phyloP scores from a whole-genome alignment of 2,113 vertebrate species.

The Canis aureus region DNA sequence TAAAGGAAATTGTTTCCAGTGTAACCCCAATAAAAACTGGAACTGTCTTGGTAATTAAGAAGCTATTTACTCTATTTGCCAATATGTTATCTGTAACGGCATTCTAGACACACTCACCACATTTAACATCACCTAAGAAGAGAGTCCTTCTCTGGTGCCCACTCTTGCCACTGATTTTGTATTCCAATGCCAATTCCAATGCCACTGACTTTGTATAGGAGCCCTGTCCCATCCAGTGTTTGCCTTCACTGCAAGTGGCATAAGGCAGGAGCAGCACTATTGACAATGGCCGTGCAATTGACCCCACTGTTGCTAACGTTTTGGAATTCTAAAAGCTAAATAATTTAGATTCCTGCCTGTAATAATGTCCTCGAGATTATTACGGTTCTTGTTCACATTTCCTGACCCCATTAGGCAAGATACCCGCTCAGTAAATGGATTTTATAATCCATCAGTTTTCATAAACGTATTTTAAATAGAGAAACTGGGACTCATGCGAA shows the following conservation, averaged over 20 bases:
- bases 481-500: neutral
- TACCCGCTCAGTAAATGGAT: neutral
- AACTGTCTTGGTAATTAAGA: neutral
- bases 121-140: neutral
- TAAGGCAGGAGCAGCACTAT: neutral
- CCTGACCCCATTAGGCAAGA: neutral
- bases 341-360: neutral
- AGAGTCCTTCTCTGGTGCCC: neutral
- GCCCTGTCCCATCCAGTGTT: no score
- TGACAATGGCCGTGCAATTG: fast-evolving
- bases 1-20: neutral
- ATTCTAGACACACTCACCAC: neutral
- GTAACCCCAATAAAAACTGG: neutral
- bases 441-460: constrained; percentile 35
- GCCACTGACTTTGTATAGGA: neutral
- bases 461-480: neutral
- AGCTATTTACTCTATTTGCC: neutral
- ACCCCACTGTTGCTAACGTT: neutral
- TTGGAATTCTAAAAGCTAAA: neutral
- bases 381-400: neutral
- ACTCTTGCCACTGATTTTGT: no score
- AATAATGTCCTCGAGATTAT: neutral
- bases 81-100: neutral
- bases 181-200: neutral
- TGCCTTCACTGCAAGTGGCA: neutral